Evolutionary conservation across 1,140 invertebrate species (phyloP), one percentile per base, ranked within the genome.

Genomic region (Mamestra configurata): DNA sequence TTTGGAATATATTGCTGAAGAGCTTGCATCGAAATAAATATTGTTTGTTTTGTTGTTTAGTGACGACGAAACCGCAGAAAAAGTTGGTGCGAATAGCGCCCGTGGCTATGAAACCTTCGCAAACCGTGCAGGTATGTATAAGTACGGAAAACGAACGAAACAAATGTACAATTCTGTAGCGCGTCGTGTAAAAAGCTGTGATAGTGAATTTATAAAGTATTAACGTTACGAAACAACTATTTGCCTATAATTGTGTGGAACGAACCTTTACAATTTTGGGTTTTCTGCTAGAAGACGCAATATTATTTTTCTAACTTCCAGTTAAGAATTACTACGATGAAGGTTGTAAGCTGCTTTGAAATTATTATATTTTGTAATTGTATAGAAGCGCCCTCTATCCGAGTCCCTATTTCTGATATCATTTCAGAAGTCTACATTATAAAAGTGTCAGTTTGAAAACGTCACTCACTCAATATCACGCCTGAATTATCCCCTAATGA

Each of bases 31-130:
- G 53, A 15, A 57, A 13, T 57, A 27, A 57, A 22, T 72, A 66
- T 27, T 79, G 77, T 73, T 22, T 79, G 59, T 80, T 55, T 55
- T 79, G 43, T 82, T 78, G 76, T 83, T 66, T 83, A 89, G 88
- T 88, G 61, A 77, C 77, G 11, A 37, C 79, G 24, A 93, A 93
- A 83, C 82, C 88, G 31, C 87, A 81, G 81, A 89, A 88, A 35
- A 94, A 95, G 79, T 84, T 94, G 31, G 89, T 94, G 46, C 81
- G 90, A 66, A 90, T 94, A 85, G 91, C 90, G 24, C 91, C 91
- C 3, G 77, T 89, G 0, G 73, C 77, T 7, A 46, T 86, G 4
- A 91, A 89, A 80, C 22, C 83, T 1, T 40, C 79, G 22, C 81
- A 84, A 20, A 22, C 82, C 0, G 64, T 70, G 2, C 79, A 82